phyloP scores from a whole-genome alignment of 2,113 vertebrate species.

The Drymodes brunneopygia region DNA sequence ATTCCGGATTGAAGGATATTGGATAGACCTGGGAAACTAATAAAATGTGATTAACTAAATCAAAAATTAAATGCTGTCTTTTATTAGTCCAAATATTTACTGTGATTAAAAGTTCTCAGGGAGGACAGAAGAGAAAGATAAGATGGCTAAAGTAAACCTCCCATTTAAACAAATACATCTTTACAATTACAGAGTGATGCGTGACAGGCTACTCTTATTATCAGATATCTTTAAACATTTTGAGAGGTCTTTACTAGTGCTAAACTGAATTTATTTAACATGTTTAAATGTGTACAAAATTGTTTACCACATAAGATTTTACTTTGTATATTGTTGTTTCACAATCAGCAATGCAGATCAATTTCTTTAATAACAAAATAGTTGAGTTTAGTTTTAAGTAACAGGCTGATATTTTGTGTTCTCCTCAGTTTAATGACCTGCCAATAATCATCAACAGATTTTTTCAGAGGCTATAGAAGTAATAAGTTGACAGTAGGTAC shows the following conservation, averaged over 20 bases:
- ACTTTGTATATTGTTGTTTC: neutral
- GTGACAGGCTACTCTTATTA: neutral
- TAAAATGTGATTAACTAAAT: constrained; percentile 23
- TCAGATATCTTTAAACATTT: neutral
- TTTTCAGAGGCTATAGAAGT: neutral
- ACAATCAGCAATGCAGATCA: neutral
- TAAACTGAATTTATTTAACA: neutral
- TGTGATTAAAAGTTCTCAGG: neutral
- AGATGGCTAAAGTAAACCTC: neutral
- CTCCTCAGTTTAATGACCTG: neutral
- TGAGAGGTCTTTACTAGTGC: neutral
- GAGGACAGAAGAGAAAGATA: neutral
- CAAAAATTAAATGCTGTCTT: neutral
- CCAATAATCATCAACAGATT: neutral
- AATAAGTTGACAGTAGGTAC: neutral
- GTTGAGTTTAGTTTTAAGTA: constrained; percentile 2
- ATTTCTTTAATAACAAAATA: constrained; percentile 29
- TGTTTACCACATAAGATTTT: constrained; percentile 5
- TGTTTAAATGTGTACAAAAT: neutral
- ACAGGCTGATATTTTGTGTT: neutral
- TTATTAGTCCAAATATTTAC: constrained; percentile 14
- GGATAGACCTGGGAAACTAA: neutral
- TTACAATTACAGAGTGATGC: neutral
- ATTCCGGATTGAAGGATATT: constrained; percentile 7
- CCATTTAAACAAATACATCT: constrained; percentile 11